A percentile compares a stretch with the other conserved stretches of the same genome.
These are phyloP conservation scores for Paelopatides confundens DNA, from an alignment of 53 echinoderm and acorn worm species.

Conservation along the genomic window DNA sequence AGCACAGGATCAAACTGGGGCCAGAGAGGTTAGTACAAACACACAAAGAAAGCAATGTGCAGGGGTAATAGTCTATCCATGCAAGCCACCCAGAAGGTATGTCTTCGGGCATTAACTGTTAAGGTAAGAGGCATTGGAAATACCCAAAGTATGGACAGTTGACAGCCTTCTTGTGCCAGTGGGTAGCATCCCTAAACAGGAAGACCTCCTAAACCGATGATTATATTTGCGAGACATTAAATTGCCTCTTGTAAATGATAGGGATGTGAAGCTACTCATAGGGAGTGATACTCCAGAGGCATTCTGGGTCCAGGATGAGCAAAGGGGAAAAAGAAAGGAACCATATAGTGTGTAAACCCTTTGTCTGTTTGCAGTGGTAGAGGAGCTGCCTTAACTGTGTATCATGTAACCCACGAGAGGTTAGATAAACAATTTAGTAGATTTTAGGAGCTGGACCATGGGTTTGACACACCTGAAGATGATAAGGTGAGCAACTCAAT, in stretches of 20 bases:
- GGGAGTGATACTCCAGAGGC: conserved; percentile 74
- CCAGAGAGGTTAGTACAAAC: too few relatives aligned
- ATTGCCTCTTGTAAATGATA: background rate
- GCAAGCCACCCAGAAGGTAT: background rate
- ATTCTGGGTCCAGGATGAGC: conserved; percentile 68
- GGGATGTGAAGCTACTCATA: conserved; percentile 54
- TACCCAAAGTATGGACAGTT: conserved; percentile 36
- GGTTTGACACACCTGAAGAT: background rate
- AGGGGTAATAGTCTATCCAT: background rate
- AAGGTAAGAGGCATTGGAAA: conserved; percentile 18
- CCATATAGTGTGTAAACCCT: background rate
- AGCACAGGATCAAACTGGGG: background rate
- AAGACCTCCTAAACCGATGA: conserved; percentile 42
- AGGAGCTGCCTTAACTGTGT: background rate
- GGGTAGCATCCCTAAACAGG: conserved; percentile 40
- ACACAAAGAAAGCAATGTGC: background rate
- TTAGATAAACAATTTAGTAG: conserved; percentile 22
- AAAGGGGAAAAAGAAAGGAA: conserved; percentile 23
- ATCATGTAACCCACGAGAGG: background rate
- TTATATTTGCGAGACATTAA: conserved; percentile 32
- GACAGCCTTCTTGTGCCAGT: conserved; percentile 17
- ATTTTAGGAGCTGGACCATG: conserved; percentile 54
- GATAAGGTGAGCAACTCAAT: conserved; percentile 26
- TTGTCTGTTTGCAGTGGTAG: background rate
- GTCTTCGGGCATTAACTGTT: conserved; percentile 1